Evolutionary conservation across 2,113 vertebrate genomes (phyloP).

Genomic region (Coptodon bakossiorum): DNA sequence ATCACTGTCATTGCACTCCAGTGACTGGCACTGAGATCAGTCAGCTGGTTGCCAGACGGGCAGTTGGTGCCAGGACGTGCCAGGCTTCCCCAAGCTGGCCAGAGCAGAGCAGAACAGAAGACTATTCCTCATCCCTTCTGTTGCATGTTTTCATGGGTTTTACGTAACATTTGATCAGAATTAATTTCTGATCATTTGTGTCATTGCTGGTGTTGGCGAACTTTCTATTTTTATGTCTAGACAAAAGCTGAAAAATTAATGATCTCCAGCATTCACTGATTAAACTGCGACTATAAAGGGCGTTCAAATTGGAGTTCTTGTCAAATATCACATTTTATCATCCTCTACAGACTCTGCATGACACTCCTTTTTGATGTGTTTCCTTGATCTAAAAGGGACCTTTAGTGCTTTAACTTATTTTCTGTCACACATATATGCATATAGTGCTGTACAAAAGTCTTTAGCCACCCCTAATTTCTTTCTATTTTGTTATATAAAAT

Average conservation of each 20-base stretch:
- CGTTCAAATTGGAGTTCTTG: neutral
- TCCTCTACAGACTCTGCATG: neutral
- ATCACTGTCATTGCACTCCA: neutral
- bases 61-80: slow-evolving; percentile 7
- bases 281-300: neutral
- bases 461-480: neutral
- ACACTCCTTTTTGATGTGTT: neutral
- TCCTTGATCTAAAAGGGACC: neutral
- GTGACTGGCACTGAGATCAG: slow-evolving; percentile 14
- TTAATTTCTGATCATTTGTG: neutral
- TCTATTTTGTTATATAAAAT: neutral
- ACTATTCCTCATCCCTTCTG: neutral
- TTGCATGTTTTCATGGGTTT: neutral
- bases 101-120: neutral
- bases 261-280: neutral
- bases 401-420: neutral
- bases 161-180: neutral
- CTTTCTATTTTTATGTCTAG: neutral
- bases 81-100: neutral
- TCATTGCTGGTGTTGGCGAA: neutral
- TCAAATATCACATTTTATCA: neutral
- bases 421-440: neutral
- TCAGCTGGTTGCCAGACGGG: neutral
- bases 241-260: neutral
- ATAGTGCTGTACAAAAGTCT: neutral